Base-by-base conservation (phyloP, 2,888 invertebrate genomes). In the Catocala nupta region DNA sequence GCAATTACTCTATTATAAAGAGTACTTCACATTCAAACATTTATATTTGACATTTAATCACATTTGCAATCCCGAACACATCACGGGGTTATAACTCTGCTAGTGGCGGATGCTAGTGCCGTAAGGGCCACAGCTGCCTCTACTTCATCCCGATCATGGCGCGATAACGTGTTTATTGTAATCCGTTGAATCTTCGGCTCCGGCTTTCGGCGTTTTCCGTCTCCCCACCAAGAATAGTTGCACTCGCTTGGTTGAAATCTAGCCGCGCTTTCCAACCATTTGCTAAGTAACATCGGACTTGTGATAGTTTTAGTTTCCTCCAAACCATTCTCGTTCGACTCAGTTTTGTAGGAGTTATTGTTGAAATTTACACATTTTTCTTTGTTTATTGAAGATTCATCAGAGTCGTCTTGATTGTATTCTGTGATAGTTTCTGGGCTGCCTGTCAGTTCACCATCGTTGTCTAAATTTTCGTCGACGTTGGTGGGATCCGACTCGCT, bases 111-210 rank as follows among this genome's bases (percentile, higher is more conserved):
- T 1, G 96, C 96, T 66, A 97, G 87, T 57, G 95, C 95, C 0
- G 97, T 96, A 7, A 97, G 89, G 0, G 97, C 96, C 68, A 97
- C 96, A 0, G 97, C 97, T 0, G 97, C 97, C 81, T 97, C 97
- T 25, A 97, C 93, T 82, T 97, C 97, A 81, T 97, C 96, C 75
- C 96, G 95, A 58, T 96, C 96, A 82, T 96, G 96, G 57, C 87
- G 84, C 3, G 86, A 68, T 13, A 85, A 45, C 1, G 87, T 81
- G 47, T 86, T 89, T 63, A 90, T 59, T 52, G 90, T 68, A 70
- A 88, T 66, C 39, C 83, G 74, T 59, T 85, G 90, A 3, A 80
- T 63, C 68, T 85, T 87, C 11, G 75, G 55, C n/a, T 90, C 91
- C 11, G 82, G 72, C 66, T 87, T 90, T 59, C 89, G 86, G 64